Percentiles rank a stretch among this genome's conserved stretches.
Evolutionary conservation across 2,888 invertebrate species (phyloP).

Genomic region (Pristionchus exspectatus): DNA sequence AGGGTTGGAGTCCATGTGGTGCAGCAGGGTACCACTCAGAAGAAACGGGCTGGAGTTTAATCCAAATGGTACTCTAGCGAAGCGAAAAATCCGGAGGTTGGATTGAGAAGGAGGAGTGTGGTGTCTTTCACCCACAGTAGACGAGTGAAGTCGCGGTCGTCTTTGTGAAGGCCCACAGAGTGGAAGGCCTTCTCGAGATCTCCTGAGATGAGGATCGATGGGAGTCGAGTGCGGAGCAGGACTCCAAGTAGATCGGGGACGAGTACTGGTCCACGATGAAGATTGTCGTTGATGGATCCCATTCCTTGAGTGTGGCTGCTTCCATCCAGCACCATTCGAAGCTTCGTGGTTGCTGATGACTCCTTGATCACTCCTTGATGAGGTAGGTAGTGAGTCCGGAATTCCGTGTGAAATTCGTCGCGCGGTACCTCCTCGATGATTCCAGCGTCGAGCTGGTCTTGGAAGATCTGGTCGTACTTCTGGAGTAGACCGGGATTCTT

Average conservation of each 20-base stretch:
- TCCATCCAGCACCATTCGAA: constrained; percentile 60
- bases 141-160: constrained; percentile 55
- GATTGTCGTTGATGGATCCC: constrained; percentile 58
- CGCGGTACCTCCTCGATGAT: constrained; percentile 57
- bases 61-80: constrained; percentile 56
- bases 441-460: constrained; percentile 48
- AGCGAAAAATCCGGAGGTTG: constrained; percentile 46
- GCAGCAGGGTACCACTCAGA: constrained; percentile 35
- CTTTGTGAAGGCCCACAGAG: constrained; percentile 54
- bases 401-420: not conserved
- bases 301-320: constrained; percentile 45
- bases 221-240: constrained; percentile 55
- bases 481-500: constrained; percentile 46
- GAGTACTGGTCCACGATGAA: constrained; percentile 56
- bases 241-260: constrained; percentile 57
- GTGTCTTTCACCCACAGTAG: constrained; percentile 56
- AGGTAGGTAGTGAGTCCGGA: constrained; percentile 55
- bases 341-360: constrained; percentile 57
- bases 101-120: not conserved
- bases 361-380: constrained; percentile 57
- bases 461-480: constrained; percentile 56
- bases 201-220: constrained; percentile 48
- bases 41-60: constrained; percentile 53
- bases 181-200: constrained; percentile 66
- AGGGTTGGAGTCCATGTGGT: constrained; percentile 31